Base-by-base conservation (phyloP, 1,140 invertebrate genomes). In the Lethocerus indicus region DNA sequence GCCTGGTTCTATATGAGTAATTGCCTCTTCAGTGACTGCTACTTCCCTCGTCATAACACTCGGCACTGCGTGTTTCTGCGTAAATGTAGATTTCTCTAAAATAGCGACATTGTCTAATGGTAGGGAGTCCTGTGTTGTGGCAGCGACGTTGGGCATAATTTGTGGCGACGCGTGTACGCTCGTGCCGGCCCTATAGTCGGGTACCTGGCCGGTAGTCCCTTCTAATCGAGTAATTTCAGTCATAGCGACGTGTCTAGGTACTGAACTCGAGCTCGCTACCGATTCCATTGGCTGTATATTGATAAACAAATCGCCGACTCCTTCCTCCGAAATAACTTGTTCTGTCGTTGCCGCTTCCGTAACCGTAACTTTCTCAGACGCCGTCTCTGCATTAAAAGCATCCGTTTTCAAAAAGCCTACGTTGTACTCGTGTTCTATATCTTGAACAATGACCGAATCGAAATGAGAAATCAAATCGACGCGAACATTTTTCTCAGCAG, bases 391-490 rank as follows among this genome's bases (percentile, higher is more conserved):
- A 13, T 14, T 25, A 32, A 27, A 25, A 28, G 37, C 41, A 24
- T 47, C 28, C 29, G 46, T 44, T 51, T 47, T 26, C 18, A 57
- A 18, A 26, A 53, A 3, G 12, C 43, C 37, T 13, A 57, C 27
- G 13, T 25, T 46, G 18, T 50, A 20, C 29, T 52, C 52, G 6
- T 41, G 20, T 23, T 50, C 41, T 25, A 25, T 35, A 14, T 55
- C 44, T 41, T 52, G 27, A 9, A 51, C 49, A 29, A 27, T 24
- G 26, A 51, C 6, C 37, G 54, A 52, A 36, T 55, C 49, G 27
- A 45, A 27, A 28, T 52, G 39, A 18, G 50, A 27, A 24, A 52
- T 20, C 35, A 57, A 16, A 41, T 49, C 36, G 16, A 47, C 48
- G 26, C 50, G 28, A 26, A 48, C 50, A 20, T 23, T 51, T 40